Evolutionary conservation across 2,113 vertebrate species (phyloP).

Genomic region (Chaenocephalus aceratus): DNA sequence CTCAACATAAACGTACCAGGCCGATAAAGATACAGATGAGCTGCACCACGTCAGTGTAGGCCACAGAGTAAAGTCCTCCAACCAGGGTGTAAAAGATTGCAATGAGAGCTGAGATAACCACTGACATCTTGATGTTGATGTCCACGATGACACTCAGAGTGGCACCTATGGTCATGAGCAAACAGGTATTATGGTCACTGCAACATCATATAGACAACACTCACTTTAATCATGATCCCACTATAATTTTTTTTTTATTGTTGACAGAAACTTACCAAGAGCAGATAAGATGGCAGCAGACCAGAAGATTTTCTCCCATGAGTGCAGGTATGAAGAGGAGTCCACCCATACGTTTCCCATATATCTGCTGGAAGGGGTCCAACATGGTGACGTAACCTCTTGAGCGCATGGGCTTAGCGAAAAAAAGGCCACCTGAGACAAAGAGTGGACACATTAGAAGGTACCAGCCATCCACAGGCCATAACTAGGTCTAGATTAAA

Average conservation of each 20-base stretch:
- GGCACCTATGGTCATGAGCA: slow-evolving; percentile 84
- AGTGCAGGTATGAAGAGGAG: slow-evolving; percentile 97
- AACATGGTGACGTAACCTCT: slow-evolving; percentile 98
- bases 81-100: slow-evolving; percentile 95
- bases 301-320: slow-evolving; percentile 99
- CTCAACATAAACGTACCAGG: slow-evolving; percentile 86
- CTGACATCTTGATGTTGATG: slow-evolving; percentile 91
- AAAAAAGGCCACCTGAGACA: slow-evolving; percentile 93
- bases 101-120: slow-evolving; percentile 94
- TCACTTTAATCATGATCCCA: not conserved
- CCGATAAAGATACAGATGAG: slow-evolving; percentile 98
- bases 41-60: slow-evolving; percentile 98
- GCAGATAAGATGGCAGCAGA: slow-evolving; percentile 97
- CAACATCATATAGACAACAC: not conserved
- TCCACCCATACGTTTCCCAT: slow-evolving; percentile 98
- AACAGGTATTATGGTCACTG: not conserved
- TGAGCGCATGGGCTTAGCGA: slow-evolving; percentile 98
- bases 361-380: slow-evolving; percentile 97
- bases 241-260: not conserved
- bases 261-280: slow-evolving; percentile 85
- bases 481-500: not conserved
- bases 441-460: slow-evolving; percentile 19
- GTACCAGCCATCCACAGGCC: not conserved
- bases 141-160: slow-evolving; percentile 97
- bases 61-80: slow-evolving; percentile 96